Evolutionary conservation across 2,888 invertebrate genomes (phyloP), one percentile per base, ranked within the genome.

Genomic region (Drosophila prolongata): DNA sequence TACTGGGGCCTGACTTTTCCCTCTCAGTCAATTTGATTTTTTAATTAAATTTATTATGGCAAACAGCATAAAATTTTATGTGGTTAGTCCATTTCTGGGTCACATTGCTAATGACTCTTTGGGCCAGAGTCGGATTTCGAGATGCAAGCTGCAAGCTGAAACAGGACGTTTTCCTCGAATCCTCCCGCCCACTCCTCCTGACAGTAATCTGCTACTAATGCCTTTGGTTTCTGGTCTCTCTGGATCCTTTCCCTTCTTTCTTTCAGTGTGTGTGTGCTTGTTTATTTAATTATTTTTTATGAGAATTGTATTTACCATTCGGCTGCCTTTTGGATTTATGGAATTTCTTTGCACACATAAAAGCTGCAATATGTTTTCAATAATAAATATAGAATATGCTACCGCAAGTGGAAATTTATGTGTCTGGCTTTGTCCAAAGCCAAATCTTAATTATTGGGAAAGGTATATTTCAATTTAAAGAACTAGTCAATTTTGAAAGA

Each of bases 21-120:
- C 55, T 72, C 52, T 76, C 49, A 75, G 77, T 56, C 79, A 75
- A 75, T 85, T 87, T 78, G 54, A 68, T 76, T 77, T 87, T 82
- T 77, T 86, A 88, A 88, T 85, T 85, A 79, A 80, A 80, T 85
- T 88, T 85, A 83, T 88, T 88, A 79, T 60, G 64, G 76, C 80
- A 86, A 85, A 75, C 75, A 75, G 79, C 81, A 85, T 83, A 69
- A 71, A 86, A 83, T 80, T 80, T 75, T 68, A 86, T 86, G 80
- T 80, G 84, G 84, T 76, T 72, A 78, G 71, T 74, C 76, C 72
- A 60, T 78, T 83, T 88, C 76, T 80, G 84, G 88, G 80, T 80
- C 88, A 77, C 57, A 72, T 54, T 75, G 80, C 85, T 78, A 87
- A 87, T 83, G 80, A 86, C 76, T 76, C 57, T 58, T 27, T 47